Percentiles rank a stretch among this genome's conserved stretches.
Evolutionary conservation across 2,888 invertebrate species (phyloP).

Genomic region (Caradrina clavipalpis): DNA sequence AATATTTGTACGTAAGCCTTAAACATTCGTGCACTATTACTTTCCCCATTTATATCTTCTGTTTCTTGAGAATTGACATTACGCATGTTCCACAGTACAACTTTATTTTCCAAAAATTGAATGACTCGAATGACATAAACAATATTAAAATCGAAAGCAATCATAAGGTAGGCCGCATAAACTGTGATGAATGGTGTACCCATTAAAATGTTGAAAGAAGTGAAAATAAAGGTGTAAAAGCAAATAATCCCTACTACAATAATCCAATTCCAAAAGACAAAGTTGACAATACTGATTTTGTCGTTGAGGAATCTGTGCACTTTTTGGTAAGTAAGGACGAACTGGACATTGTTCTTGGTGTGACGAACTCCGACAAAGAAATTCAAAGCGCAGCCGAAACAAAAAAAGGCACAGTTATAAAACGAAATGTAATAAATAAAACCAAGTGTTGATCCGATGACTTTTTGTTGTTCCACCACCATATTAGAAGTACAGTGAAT

Average conservation of each 20-base stretch:
- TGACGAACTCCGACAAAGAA: neutral
- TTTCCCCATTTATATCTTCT: neutral
- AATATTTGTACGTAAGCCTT: conserved; percentile 27
- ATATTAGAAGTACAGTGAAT: neutral
- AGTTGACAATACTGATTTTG: neutral
- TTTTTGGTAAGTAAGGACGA: conserved; percentile 36
- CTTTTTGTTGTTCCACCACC: neutral
- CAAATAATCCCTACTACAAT: neutral
- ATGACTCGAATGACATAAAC: conserved; percentile 5
- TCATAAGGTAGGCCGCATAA: neutral
- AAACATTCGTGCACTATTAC: conserved; percentile 9
- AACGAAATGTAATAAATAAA: neutral
- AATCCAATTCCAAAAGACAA: conserved; percentile 28
- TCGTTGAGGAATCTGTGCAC: conserved; percentile 30
- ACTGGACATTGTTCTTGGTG: conserved; percentile 2
- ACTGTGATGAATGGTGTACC: neutral
- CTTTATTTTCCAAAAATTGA: conserved; percentile 11
- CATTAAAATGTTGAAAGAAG: neutral
- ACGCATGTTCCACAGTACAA: neutral
- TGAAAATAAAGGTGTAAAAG: neutral
- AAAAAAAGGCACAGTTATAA: conserved; percentile 2
- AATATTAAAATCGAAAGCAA: conserved; percentile 12
- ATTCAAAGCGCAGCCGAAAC: conserved; percentile 12
- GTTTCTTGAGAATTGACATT: neutral
- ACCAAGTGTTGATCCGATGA: neutral